Evolutionary conservation across 2,797 vertebrate species (phyloP).

Genomic region (Arremon brunneinucha): DNA sequence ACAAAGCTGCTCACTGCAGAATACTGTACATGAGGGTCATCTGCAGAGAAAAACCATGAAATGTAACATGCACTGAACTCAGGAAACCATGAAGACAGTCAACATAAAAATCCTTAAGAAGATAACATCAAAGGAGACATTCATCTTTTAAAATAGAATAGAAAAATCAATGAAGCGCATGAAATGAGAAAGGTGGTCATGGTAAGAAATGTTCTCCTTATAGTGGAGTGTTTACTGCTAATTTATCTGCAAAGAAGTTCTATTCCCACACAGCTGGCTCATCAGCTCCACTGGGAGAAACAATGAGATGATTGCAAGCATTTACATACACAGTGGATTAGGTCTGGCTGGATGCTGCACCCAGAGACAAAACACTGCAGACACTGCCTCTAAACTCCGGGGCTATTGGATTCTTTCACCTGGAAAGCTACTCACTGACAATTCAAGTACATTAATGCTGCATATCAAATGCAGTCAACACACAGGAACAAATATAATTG

Average conservation of each 20-base stretch:
- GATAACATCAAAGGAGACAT: slow-evolving; percentile 17
- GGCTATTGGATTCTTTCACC: background rate
- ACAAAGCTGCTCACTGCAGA: slow-evolving; percentile 99
- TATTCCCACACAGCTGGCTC: background rate
- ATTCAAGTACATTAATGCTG: background rate
- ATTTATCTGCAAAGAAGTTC: background rate
- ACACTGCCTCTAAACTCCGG: background rate
- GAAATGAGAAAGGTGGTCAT: slow-evolving; percentile 65
- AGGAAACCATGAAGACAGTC: slow-evolving; percentile 64
- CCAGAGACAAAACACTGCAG: background rate
- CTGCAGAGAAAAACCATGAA: slow-evolving; percentile 81
- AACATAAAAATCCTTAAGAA: slow-evolving; percentile 53
- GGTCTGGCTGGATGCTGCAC: background rate
- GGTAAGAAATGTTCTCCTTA: background rate
- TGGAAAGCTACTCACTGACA: background rate
- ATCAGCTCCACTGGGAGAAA: background rate
- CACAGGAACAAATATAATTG: background rate
- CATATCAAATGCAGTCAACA: background rate
- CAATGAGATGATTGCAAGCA: fast-evolving
- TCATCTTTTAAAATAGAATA: slow-evolving; percentile 34
- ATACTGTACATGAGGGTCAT: slow-evolving; percentile 96
- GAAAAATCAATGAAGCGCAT: slow-evolving; percentile 52
- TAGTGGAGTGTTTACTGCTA: background rate
- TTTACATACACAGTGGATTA: background rate
- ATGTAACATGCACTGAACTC: slow-evolving; percentile 71